Evolutionary conservation across 2,113 vertebrate species (phyloP), one percentile per base, ranked within the genome.

Genomic region (Pipra filicauda): DNA sequence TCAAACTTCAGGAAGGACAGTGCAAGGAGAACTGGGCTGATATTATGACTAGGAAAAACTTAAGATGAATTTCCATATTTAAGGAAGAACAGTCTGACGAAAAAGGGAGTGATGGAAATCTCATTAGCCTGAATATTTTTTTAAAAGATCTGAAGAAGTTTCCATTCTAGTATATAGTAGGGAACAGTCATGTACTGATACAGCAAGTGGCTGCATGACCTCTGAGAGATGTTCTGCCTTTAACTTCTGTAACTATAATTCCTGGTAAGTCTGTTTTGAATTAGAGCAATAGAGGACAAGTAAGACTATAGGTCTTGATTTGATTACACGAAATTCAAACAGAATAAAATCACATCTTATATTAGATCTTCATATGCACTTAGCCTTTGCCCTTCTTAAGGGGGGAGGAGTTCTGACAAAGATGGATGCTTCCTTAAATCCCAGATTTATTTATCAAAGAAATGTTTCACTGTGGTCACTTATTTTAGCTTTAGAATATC

Each of bases 361-460:
- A 73, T 91, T 95, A 92, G 85, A 91, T 97, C 92, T 92, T 87
- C 66, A 11, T 59, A 76, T 64, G 69, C 86, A 93, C 43, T 96
- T 97, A 94, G 62, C 87, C 90, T 96, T 90, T 97, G 90, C 91
- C 93, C 79, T 92, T 86, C 75, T 71, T 74, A 62, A 73, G 58
- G 43, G 43, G 92, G 66, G 84, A 59, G 51, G 59, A 81, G 76
- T 92, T 91, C 78, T 93, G 89, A 93, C 83, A 82, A 93, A 94
- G 93, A 95, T 75, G 89, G 86, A 96, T 96, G 73, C 44, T 87
- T 92, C 77, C 62, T 72, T 93, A 87, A 95, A 76, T 7, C n/a
- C 35, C 31, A 66, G 76, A 85, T 92, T 96, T 96, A 73, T 94
- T 93, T 91, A 89, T 93, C 49, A 73, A 81, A 96, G n/a, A 91